phyloP scores from a whole-genome alignment of 2,888 invertebrate species.

The Lysandra bellargus region DNA sequence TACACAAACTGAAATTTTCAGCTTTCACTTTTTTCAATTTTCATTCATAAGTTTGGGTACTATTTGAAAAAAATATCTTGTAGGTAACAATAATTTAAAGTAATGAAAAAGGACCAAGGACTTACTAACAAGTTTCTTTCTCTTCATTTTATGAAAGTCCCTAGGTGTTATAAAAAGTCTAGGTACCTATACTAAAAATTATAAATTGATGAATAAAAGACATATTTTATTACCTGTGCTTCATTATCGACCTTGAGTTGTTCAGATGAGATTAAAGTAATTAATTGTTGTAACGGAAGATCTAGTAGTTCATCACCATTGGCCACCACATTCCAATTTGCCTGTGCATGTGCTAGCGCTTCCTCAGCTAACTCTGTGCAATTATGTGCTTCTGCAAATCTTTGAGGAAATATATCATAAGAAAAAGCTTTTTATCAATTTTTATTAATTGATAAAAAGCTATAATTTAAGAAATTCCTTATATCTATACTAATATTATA shows the following conservation, averaged over 20 bases:
- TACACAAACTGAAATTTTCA: not conserved
- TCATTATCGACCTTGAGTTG: slow-evolving; percentile 93
- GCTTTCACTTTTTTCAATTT: not conserved
- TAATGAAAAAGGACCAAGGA: not conserved
- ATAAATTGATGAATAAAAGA: not conserved
- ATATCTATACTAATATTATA: too few relatives aligned
- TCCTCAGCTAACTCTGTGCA: slow-evolving; percentile 88
- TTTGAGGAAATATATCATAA: slow-evolving; percentile 48
- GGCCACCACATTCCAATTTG: slow-evolving; percentile 89
- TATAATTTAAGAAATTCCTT: too few relatives aligned
- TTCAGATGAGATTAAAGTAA: slow-evolving; percentile 90
- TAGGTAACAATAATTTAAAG: not conserved
- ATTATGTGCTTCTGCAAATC: slow-evolving; percentile 94
- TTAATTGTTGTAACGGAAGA: slow-evolving; percentile 87
- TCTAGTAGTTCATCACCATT: slow-evolving; percentile 92
- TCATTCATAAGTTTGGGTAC: too few relatives aligned
- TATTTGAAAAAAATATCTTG: not conserved
- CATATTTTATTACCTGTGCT: slow-evolving; percentile 83
- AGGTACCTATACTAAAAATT: not conserved
- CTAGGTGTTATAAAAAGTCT: not conserved
- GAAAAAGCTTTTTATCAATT: not conserved
- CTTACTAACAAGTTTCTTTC: not conserved
- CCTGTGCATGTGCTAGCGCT: slow-evolving; percentile 90
- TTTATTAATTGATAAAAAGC: too few relatives aligned
- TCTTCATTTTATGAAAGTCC: not conserved